Conservation (phyloP, 2,113 vertebrate genomes). For the Argyrosomus japonicus region DNA sequence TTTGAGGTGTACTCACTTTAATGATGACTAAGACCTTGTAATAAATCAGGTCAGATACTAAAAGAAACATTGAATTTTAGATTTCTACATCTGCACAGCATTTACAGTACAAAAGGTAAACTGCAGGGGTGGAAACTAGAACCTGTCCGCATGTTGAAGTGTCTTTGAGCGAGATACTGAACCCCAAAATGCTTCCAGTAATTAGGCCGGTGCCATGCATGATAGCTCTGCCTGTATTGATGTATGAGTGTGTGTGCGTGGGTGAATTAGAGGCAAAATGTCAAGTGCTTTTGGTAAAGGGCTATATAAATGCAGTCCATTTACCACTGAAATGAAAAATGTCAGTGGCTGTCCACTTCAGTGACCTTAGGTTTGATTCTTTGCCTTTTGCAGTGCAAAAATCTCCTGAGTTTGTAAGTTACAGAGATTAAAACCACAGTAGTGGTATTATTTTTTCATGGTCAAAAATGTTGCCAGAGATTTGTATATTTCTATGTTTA, state of each 20-base stretch:
- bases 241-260: constrained; percentile 4
- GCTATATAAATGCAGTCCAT: not conserved
- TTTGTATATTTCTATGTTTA: not conserved
- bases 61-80: not conserved
- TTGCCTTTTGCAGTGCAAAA: not conserved
- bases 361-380: not conserved
- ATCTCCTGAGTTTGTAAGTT: not conserved
- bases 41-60: not conserved
- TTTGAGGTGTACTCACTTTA: not conserved
- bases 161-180: not conserved
- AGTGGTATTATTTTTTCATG: not conserved
- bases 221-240: not conserved
- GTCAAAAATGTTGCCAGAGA: not conserved
- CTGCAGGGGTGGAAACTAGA: not conserved
- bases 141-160: not conserved
- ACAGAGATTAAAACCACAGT: not conserved
- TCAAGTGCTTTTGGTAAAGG: not conserved
- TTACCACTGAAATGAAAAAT: not conserved
- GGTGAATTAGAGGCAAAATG: not conserved
- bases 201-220: not conserved
- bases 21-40: too few species aligned
- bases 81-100: not conserved
- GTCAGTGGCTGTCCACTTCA: not conserved
- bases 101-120: not conserved
- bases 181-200: not conserved